These are phyloP conservation scores for Anoplophora glabripennis DNA, from an alignment of 1,140 invertebrate genomes.

Conservation along the genomic window DNA sequence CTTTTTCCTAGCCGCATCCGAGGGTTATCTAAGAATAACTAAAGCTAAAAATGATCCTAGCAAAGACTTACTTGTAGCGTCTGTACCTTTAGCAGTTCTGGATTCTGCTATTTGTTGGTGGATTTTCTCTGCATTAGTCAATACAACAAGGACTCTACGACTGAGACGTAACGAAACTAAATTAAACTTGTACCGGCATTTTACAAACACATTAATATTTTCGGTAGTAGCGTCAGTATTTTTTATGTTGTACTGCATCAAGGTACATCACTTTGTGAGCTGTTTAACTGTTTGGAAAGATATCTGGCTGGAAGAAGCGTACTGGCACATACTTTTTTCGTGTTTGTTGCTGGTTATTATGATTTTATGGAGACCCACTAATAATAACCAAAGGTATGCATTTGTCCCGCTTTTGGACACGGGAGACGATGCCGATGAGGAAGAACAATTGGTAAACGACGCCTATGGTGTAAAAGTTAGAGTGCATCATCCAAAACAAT, in stretches of 20 bases:
- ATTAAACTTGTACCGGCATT: conserved; percentile 85
- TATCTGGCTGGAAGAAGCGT: conserved; percentile 89
- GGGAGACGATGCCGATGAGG: conserved; percentile 81
- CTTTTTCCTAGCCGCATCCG: conserved; percentile 77
- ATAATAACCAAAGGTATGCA: conserved; percentile 93
- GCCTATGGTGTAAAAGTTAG: conserved; percentile 81
- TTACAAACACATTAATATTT: conserved; percentile 90
- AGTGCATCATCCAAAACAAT: conserved; percentile 44
- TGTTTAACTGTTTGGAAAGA: conserved; percentile 75
- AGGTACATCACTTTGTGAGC: conserved; percentile 51
- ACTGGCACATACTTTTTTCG: conserved; percentile 91
- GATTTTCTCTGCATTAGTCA: conserved; percentile 86
- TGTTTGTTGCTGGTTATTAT: conserved; percentile 86
- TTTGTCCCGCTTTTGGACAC: conserved; percentile 88
- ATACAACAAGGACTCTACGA: conserved; percentile 83
- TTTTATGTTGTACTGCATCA: conserved; percentile 91
- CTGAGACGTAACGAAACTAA: conserved; percentile 85
- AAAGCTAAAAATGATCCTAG: conserved; percentile 64
- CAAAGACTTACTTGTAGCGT: conserved; percentile 67
- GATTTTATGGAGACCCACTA: conserved; percentile 90
- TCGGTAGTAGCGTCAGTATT: conserved; percentile 82
- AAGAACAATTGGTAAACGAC: conserved; percentile 80
- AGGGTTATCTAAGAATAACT: conserved; percentile 76
- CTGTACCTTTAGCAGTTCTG: conserved; percentile 69
- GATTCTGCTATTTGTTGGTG: conserved; percentile 75